These are phyloP conservation scores for Bradynema listronoti DNA, from an alignment of 1,140 invertebrate genomes.

Conservation along the genomic window DNA sequence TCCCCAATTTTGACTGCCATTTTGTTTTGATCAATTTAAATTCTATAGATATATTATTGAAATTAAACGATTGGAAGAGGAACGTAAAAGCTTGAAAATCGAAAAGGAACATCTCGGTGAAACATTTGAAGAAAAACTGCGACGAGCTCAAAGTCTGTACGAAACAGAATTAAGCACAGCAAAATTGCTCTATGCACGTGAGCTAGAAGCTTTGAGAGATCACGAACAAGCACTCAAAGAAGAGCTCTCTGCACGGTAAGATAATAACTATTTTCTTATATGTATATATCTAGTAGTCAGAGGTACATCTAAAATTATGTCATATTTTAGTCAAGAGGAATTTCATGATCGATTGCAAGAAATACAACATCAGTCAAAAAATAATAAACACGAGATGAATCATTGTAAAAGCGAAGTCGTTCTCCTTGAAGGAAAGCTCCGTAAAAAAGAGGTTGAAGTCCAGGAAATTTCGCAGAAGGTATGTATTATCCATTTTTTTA, in stretches of 20 bases:
- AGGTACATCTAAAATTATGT: too few relatives aligned
- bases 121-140: constrained; percentile 54
- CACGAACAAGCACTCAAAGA: constrained; percentile 57
- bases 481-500: not conserved
- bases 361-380: constrained; percentile 48
- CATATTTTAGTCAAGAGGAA: constrained; percentile 54
- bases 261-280: too few relatives aligned
- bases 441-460: constrained; percentile 50
- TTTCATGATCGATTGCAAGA: constrained; percentile 55
- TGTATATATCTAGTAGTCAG: too few relatives aligned
- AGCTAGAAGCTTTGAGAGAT: constrained; percentile 53
- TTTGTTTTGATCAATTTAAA: not conserved
- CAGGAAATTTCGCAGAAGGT: constrained; percentile 48
- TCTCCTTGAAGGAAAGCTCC: constrained; percentile 46
- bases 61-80: constrained; percentile 55
- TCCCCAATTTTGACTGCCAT: not conserved
- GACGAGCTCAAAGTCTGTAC: constrained; percentile 47
- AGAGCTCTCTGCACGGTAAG: constrained; percentile 48
- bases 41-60: constrained; percentile 52
- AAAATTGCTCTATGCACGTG: constrained; percentile 51
- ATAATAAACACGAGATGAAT: constrained; percentile 46
- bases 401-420: constrained; percentile 47
- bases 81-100: constrained; percentile 47
- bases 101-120: constrained; percentile 55
- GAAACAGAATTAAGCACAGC: constrained; percentile 51